Base-by-base conservation (phyloP, 53 echinoderm and acorn worm genomes). In the Hippasteria phrygiana region DNA sequence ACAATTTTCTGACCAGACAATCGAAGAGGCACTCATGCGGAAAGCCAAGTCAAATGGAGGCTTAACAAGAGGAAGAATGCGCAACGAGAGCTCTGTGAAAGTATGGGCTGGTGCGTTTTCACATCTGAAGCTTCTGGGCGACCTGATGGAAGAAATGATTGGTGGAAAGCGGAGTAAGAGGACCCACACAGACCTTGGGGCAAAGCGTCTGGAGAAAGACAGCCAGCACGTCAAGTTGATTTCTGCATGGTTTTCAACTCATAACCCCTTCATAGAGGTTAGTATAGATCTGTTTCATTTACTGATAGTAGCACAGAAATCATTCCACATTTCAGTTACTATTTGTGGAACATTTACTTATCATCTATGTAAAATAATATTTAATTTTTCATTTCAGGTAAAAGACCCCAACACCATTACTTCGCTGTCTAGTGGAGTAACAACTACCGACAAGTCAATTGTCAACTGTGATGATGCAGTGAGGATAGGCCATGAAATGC, bases 41-140 rank as follows among this genome's bases (percentile, higher is more conserved):
- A 84, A 75, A 85, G 93, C 89, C 20, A 92, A 92, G 73, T 84
- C 93, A 64, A 76, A 67, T 84, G 93, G 89, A 74, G 93, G 93
- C 8, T 75, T 92, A 43, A 92, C 84, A 22, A 74, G 84, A 41
- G 42, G 73, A 72, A 72, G 38, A 43, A 79, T 92, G 93, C 75
- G 89, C 5, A 78, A 91, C 27, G 77, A 92, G 37, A 87, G 53
- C 81, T 87, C 88, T 63, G 88, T 92, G 69, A 88, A 92, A 89
- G 33, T 92, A 89, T 92, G 92, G 93, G 78, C 93, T 93, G 93
- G 92, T 7, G 80, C 88, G 12, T 89, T 83, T 92, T 84, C 92
- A 78, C 89, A 92, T 76, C 89, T 89, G 11, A 89, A 93, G 87
- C 93, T 89, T 73, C 89, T 93, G 10, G 55, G 85, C 5, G 93